Base-by-base conservation (phyloP, 1,140 invertebrate species). In the Trachymyrmex septentrionalis region DNA sequence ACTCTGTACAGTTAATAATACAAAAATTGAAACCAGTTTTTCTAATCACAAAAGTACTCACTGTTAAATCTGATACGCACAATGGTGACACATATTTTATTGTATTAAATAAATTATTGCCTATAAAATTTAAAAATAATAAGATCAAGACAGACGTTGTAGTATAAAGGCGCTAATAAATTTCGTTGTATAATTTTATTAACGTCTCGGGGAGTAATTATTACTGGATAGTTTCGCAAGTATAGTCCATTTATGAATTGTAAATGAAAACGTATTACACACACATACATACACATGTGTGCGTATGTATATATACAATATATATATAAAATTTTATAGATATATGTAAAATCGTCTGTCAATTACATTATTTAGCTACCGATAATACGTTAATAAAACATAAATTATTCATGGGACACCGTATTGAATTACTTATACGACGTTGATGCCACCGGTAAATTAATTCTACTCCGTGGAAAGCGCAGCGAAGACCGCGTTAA, bases 341-440 rank as follows among this genome's bases (percentile, higher is more conserved):
- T 44, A 9, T 59, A 1, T 19, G 7, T 9, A 12, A 5, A 27
- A 21, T 72, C 0, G n/a, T 78, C 19, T 55, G 14, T 3, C 64
- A 38, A 12, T 76, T 44, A 53, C 14, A 71, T 55, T 66, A 85
- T 44, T 53, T 67, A 59, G 16, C 12, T 27, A 27, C 14, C 30
- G 21, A 72, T 80, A 71, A 71, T 72, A 55, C n/a, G 10, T 64
- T 66, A 86, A 44, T 72, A 64, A 72, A 86, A 82, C 59, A 64
- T 66, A 69, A 67, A 82, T 82, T 82, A 82, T 84, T 81, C 55
- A 82, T 61, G 14, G 50, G 48, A 50, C 80, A 59, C 21, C 19
- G 2, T 61, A 86, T 69, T 67, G 38, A 48, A 67, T 57, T 66
- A 80, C 53, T 64, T 64, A 67, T 21, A 73, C 77, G 27, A 80